Percentiles rank a stretch among this genome's conserved stretches.
These are phyloP conservation scores for Hylaeus volcanicus DNA, from an alignment of 1,140 invertebrate species.

Conservation along the genomic window DNA sequence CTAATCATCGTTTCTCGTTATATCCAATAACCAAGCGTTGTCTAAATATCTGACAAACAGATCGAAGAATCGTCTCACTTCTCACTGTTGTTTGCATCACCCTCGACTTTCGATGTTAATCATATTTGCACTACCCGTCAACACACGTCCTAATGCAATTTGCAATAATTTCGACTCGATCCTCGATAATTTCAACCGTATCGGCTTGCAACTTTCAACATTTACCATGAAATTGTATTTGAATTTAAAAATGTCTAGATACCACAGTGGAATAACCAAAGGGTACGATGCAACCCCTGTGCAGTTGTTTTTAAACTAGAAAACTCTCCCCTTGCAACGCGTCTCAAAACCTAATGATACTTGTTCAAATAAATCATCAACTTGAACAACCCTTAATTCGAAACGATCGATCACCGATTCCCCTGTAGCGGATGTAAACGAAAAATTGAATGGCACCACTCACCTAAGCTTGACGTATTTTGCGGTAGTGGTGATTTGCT, in stretches of 20 bases:
- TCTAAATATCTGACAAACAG: not conserved
- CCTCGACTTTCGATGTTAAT: not conserved
- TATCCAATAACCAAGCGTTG: not conserved
- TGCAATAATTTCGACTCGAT: not conserved
- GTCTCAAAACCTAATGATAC: too few relatives aligned
- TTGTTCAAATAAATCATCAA: too few relatives aligned
- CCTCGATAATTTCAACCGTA: not conserved
- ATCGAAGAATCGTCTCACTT: not conserved
- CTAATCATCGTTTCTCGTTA: not conserved
- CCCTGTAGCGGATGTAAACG: not conserved
- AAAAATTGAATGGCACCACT: not conserved
- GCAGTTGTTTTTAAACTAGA: too few relatives aligned
- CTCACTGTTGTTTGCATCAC: not conserved
- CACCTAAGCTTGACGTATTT: constrained; percentile 24
- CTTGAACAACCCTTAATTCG: too few relatives aligned
- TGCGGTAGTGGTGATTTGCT: not conserved
- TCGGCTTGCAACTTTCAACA: not conserved
- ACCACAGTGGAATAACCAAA: too few relatives aligned
- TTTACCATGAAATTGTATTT: too few relatives aligned
- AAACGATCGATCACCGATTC: not conserved
- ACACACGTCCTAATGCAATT: not conserved
- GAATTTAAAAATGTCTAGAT: too few relatives aligned
- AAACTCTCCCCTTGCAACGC: too few relatives aligned
- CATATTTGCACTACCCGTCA: not conserved
- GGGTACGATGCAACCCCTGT: too few relatives aligned